These are phyloP conservation scores for Sebastes hubbsi DNA, from an alignment of 2,797 vertebrate genomes.

Conservation along the genomic window DNA sequence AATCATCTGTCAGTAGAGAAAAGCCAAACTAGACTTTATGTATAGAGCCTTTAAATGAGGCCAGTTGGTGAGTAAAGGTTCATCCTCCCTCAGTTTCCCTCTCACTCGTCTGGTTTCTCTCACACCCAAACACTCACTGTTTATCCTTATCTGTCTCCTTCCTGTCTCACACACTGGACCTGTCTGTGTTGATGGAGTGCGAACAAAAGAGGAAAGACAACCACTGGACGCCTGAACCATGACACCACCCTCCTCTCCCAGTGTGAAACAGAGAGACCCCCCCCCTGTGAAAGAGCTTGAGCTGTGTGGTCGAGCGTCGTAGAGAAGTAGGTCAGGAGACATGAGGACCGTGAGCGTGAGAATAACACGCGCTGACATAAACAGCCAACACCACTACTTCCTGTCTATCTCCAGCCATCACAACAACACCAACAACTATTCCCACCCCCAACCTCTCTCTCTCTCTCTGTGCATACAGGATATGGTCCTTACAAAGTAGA, in stretches of 20 bases:
- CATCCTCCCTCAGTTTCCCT: background rate
- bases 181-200: conserved; percentile 23
- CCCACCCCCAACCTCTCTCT: background rate
- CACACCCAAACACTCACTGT: conserved; percentile 24
- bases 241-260: background rate
- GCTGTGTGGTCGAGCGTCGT: background rate
- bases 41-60: background rate
- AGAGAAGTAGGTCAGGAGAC: conserved; percentile 54
- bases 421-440: background rate
- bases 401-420: conserved; percentile 33
- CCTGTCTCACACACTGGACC: conserved; percentile 4
- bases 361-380: conserved; percentile 18
- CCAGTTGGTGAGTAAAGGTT: background rate
- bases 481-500: conserved; percentile 16
- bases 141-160: conserved; percentile 21
- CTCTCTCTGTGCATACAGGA: background rate
- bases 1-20: background rate
- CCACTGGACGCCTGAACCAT: background rate
- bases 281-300: background rate
- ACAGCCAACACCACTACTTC: conserved; percentile 33
- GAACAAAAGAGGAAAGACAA: conserved; percentile 15
- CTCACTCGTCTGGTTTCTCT: conserved; percentile 7
- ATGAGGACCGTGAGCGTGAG: conserved; percentile 17
- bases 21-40: background rate
- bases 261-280: background rate